Percentiles rank a stretch among this genome's conserved stretches.
Evolutionary conservation across 2,113 vertebrate species (phyloP).

Genomic region (Indicator maculatus): DNA sequence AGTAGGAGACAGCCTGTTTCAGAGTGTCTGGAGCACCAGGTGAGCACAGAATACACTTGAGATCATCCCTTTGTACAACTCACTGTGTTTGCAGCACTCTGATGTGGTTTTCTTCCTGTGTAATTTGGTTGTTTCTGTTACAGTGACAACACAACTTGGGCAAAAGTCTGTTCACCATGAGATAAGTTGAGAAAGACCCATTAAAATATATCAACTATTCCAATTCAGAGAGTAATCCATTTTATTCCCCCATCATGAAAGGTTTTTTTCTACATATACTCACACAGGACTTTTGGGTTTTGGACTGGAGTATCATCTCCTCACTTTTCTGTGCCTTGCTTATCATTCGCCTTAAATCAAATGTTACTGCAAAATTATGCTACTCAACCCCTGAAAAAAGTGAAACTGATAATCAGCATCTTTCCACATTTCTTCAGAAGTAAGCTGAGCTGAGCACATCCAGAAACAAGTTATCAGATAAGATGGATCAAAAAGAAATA

Average conservation of each 20-base stretch:
- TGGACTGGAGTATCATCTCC: neutral
- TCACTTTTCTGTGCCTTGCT: neutral
- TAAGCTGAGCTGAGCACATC: neutral
- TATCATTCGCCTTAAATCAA: neutral
- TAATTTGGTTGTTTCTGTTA: neutral
- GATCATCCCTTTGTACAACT: neutral
- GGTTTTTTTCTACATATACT: neutral
- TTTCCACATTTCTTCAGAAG: neutral
- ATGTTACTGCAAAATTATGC: neutral
- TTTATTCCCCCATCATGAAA: neutral
- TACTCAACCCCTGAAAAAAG: neutral
- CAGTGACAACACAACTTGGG: neutral
- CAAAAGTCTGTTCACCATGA: neutral
- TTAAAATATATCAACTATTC: neutral
- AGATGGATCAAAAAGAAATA: neutral
- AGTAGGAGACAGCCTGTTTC: neutral
- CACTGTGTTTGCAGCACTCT: accelerated
- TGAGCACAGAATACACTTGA: neutral
- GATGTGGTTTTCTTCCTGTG: neutral
- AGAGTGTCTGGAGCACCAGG: neutral
- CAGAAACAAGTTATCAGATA: neutral
- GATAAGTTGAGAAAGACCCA: neutral
- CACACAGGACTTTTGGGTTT: neutral
- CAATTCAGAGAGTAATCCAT: neutral
- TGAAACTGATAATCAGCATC: neutral